Base-by-base conservation (phyloP, 1,140 invertebrate genomes). In the Solenopsis fugax region DNA sequence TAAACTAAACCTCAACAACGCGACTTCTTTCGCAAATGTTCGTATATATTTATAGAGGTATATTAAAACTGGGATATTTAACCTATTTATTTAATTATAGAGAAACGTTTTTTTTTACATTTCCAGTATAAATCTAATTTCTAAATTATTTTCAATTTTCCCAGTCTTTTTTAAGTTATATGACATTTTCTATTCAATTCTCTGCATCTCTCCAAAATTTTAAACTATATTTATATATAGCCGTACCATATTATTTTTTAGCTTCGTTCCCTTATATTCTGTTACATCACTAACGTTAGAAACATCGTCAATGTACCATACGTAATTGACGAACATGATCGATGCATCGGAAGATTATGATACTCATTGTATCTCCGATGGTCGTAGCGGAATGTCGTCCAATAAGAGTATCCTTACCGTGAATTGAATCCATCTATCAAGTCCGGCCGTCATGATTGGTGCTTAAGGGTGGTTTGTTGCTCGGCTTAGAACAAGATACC, bases 341-440 rank as follows among this genome's bases (percentile, higher is more conserved):
- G 88, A 91, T 89, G 34, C 54, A 84, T 89, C 84, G 52, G 21
- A 75, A 90, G 87, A 91, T 91, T 91, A 90, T 89, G 88, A 88
- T 87, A 89, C 84, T 85, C 85, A 41, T 41, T 41, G 82, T 90
- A 67, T 81, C 84, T 65, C 56, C 64, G 56, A 34, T 21, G 52
- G 37, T 78, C 67, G 60, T 84, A 71, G 72, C 81, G 81, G 84
- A 91, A 92, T 93, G 89, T 86, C 77, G 41, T 85, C 81, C 67
- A 56, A 80, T 65, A 81, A 85, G 75, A 85, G 50, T 78, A 86
- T 90, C 75, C 85, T 87, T 92, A 87, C 86, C 87, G 88, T 92
- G 92, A 90, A 93, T 92, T 87, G 93, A 92, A 93, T 92, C 90
- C 90, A 93, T 93, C 92, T 89, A 93, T 93, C 92, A 93, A 92